phyloP scores from a whole-genome alignment of 1,140 invertebrate genomes.

The Drosophila bifasciata region DNA sequence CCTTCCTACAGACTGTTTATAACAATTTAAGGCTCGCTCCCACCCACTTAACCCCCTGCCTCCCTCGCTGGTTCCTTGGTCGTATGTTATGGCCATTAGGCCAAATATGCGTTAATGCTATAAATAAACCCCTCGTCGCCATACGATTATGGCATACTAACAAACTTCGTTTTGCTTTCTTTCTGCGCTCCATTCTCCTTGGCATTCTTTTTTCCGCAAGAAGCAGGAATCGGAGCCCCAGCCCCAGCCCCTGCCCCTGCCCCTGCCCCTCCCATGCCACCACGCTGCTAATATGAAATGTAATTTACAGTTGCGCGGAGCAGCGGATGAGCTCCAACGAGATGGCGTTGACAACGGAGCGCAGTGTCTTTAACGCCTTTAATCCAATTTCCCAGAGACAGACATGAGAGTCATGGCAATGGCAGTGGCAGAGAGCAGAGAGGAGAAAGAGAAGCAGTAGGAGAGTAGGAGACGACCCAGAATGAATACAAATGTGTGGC shows the following conservation, averaged over 20 bases:
- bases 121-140: conserved; percentile 74
- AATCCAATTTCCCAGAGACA: conserved; percentile 77
- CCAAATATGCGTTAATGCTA: conserved; percentile 81
- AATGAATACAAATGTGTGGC: conserved; percentile 81
- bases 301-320: conserved; percentile 70
- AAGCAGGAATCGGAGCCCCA: conserved; percentile 3
- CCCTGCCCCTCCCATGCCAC: not conserved
- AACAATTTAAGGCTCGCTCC: conserved; percentile 43
- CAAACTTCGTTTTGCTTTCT: conserved; percentile 59
- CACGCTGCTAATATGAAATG: conserved; percentile 58
- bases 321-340: conserved; percentile 28
- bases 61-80: conserved; percentile 3
- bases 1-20: conserved; percentile 45
- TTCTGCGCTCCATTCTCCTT: conserved; percentile 5
- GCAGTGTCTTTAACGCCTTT: conserved; percentile 76
- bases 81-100: conserved; percentile 78
- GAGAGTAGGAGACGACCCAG: conserved; percentile 32
- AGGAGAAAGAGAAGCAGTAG: no score
- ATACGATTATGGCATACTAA: conserved; percentile 82
- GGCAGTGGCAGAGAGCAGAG: no score
- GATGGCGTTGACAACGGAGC: conserved; percentile 26
- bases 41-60: not conserved
- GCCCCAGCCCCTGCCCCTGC: no score
- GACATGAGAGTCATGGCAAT: conserved; percentile 24
- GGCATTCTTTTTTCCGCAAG: conserved; percentile 28